A percentile compares a stretch with the other conserved stretches of the same genome.
phyloP scores from a whole-genome alignment of 2,797 vertebrate genomes.

The Hyperoplus lanceolatus region DNA sequence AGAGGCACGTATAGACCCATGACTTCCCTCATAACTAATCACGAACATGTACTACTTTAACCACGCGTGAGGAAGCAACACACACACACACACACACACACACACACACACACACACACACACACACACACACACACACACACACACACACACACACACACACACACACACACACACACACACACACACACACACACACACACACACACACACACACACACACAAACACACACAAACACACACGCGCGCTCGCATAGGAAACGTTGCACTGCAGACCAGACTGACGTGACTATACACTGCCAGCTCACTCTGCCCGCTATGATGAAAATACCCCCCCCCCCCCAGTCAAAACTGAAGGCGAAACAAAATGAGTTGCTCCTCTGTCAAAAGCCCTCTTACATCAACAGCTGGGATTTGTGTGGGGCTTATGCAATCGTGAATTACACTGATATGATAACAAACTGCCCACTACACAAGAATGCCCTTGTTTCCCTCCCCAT shows the following conservation, averaged over 20 bases:
- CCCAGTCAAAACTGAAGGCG: constrained; percentile 56
- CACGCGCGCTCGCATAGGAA: constrained; percentile 46
- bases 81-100: constrained; percentile 20
- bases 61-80: constrained; percentile 63
- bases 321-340: constrained; percentile 65
- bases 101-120: constrained; percentile 34
- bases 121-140: constrained; percentile 22
- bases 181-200: constrained; percentile 25
- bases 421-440: constrained; percentile 29
- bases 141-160: too few relatives aligned
- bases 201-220: constrained; percentile 29
- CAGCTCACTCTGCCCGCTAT: constrained; percentile 67
- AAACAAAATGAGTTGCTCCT: constrained; percentile 41
- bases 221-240: constrained; percentile 10
- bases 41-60: constrained; percentile 72
- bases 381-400: constrained; percentile 46
- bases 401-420: constrained; percentile 52
- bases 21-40: constrained; percentile 72
- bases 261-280: constrained; percentile 82
- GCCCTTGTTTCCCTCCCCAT: constrained; percentile 18
- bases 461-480: constrained; percentile 42
- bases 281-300: constrained; percentile 77
- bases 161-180: constrained; percentile 28
- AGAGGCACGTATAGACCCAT: constrained; percentile 30
- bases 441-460: constrained; percentile 34